A percentile compares a stretch with the other conserved stretches of the same genome.
phyloP scores from a whole-genome alignment of 2,797 vertebrate species.

The Eutrigla gurnardus region DNA sequence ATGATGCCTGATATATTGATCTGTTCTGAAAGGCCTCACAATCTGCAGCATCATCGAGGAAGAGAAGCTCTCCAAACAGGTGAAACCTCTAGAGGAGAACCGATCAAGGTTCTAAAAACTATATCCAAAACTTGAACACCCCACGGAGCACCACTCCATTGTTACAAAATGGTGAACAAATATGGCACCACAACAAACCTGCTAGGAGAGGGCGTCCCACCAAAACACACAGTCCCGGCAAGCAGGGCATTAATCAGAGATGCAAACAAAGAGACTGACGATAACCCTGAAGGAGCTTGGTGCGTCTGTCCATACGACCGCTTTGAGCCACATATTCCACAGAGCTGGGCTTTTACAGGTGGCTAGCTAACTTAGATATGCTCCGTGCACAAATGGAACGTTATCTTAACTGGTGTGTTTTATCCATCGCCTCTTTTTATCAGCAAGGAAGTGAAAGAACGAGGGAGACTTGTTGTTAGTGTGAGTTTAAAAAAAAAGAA shows the following conservation, averaged over 20 bases:
- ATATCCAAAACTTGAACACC: background rate
- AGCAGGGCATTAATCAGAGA: background rate
- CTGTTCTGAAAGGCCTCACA: background rate
- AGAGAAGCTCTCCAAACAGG: no score
- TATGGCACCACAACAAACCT: background rate
- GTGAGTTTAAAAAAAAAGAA: no score
- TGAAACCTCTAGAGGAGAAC: background rate
- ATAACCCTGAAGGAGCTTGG: background rate
- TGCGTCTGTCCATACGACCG: background rate
- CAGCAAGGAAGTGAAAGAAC: no score
- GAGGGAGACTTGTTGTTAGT: no score
- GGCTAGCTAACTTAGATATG: no score
- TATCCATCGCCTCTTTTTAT: no score
- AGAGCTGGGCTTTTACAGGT: background rate
- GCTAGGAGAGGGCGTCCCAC: background rate
- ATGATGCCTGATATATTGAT: background rate
- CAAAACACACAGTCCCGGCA: background rate
- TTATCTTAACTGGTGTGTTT: no score
- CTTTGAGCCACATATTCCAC: no score
- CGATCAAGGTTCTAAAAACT: background rate
- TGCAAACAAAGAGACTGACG: background rate
- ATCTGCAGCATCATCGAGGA: background rate
- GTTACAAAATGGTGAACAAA: background rate
- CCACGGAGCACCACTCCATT: background rate
- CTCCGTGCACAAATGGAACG: no score